phyloP scores from a whole-genome alignment of 2,113 vertebrate genomes.

The Ramphastos sulfuratus region DNA sequence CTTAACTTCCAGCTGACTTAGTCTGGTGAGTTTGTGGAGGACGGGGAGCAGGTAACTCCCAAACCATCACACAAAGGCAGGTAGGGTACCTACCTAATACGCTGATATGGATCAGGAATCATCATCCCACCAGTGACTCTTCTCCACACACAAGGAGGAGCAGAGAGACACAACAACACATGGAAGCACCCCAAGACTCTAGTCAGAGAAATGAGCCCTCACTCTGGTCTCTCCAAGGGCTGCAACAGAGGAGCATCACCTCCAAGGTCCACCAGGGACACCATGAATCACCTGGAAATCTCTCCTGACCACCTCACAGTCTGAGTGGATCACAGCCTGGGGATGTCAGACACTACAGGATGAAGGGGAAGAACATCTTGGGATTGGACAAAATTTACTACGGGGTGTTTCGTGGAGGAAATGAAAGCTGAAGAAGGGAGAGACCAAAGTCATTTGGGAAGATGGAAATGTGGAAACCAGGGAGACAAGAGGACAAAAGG shows the following conservation, averaged over 20 bases:
- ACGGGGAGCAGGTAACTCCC: no score
- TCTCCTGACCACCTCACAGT: not conserved
- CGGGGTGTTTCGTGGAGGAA: not conserved
- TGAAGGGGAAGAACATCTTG: not conserved
- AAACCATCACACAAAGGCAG: not conserved
- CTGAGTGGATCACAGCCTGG: not conserved
- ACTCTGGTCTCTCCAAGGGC: fast-evolving
- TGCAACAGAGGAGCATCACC: not conserved
- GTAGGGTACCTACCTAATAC: not conserved
- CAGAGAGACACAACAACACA: not conserved
- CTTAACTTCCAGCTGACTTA: no score
- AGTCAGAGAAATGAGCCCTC: not conserved
- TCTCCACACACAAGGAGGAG: not conserved
- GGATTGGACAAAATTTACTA: not conserved
- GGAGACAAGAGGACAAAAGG: not conserved
- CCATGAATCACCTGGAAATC: not conserved
- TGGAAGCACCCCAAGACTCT: not conserved
- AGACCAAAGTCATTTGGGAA: not conserved
- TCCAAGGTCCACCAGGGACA: not conserved
- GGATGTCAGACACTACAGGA: not conserved
- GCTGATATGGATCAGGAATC: not conserved
- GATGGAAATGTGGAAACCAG: not conserved
- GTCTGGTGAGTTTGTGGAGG: no score
- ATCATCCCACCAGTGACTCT: not conserved
- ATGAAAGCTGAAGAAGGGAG: not conserved